Conservation (phyloP, 2,888 invertebrate genomes). For the Drosophila stalkeri region DNA sequence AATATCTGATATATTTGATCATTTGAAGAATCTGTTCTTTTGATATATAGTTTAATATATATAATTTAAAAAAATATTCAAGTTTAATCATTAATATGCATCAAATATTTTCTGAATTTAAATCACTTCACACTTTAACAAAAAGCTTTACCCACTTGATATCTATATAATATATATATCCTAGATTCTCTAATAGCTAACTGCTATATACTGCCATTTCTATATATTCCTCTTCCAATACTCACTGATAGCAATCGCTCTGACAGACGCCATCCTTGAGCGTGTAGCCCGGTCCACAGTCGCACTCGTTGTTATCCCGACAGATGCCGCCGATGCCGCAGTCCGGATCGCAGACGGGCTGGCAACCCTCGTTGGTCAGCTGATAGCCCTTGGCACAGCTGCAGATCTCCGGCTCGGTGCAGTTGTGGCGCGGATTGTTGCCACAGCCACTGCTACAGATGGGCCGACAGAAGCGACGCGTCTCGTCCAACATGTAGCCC, state of each 20-base stretch:
- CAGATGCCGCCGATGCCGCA: slow-evolving; percentile 86
- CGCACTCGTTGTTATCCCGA: slow-evolving; percentile 87
- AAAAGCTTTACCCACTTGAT: no score
- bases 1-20: no score
- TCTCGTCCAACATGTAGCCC: slow-evolving; percentile 87
- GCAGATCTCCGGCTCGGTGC: slow-evolving; percentile 84
- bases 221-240: slow-evolving; percentile 16
- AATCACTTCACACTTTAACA: no score
- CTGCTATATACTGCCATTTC: not conserved
- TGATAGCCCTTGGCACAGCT: slow-evolving; percentile 85
- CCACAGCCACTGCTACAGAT: slow-evolving; percentile 85
- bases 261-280: slow-evolving; percentile 83
- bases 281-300: slow-evolving; percentile 86
- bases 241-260: slow-evolving; percentile 84
- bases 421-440: slow-evolving; percentile 76
- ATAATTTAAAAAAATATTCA: no score
- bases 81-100: no score
- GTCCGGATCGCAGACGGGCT: slow-evolving; percentile 80
- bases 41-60: no score
- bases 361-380: slow-evolving; percentile 79
- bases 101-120: no score
- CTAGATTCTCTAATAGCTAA: no score
- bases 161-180: no score
- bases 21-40: no score
- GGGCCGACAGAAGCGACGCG: slow-evolving; percentile 88